Evolutionary conservation across 92 coral and sea anemone species (phyloP), one percentile per base, ranked within the genome.

Genomic region (Bergia puertoricense): DNA sequence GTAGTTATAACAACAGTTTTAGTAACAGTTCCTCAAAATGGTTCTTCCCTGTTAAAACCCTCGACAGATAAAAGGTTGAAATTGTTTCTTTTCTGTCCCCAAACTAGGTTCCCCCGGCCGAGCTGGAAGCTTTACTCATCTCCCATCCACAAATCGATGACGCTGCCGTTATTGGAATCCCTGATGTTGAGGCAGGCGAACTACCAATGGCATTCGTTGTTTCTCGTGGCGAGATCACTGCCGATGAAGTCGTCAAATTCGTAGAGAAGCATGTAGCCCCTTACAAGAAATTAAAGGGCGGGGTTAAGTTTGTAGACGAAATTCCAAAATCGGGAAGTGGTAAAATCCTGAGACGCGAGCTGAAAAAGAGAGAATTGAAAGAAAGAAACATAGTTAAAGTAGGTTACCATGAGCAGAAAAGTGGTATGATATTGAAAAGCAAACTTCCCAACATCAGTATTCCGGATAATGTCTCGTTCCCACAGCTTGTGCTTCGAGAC

Each of bases 81-180:
- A 62, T 62, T 6, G 18, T 23, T 62, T 16, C 8, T 1, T 62
- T 6, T 13, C 0, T 11, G 10, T 57, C 13, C 66, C 13, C 20
- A 16, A 57, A 57, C 23, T 79, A 96, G 99, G 99, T 96, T 22
- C 96, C 98, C 37, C 98, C 98, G 7, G 99, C 96, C 48, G 99
- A 96, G 73, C 94, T 96, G 4, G 99, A 96, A 88, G 94, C 95
- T 23, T 85, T 93, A 15, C 88, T 96, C 1, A 92, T 93, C 54
- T 93, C 96, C 30, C 96, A 96, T 54, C 98, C 98, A 11, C 90
- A 90, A 36, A 91, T 95, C 40, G 86, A 84, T 30, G 98, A 95
- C 79, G 98, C 93, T 11, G 98, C 95, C 18, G 97, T 96, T 37
- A 86, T 94, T 41, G 97, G 97, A 11, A 79, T 94, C 30, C 95